These are phyloP conservation scores for Rhynchonycteris naso DNA, from an alignment of 2,797 vertebrate species.

Conservation along the genomic window DNA sequence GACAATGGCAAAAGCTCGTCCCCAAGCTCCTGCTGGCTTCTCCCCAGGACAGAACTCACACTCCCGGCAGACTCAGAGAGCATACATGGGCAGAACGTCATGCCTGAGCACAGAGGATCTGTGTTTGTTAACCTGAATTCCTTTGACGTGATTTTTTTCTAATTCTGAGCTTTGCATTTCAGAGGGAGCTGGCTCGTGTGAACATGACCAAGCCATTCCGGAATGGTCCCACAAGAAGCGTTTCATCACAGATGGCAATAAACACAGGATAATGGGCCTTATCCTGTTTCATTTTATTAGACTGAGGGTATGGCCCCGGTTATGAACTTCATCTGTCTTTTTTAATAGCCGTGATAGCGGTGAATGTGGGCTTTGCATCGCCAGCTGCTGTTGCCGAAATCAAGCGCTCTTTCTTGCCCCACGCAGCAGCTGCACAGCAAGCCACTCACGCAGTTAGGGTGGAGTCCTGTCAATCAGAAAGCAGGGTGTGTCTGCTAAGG, in stretches of 20 bases:
- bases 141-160: constrained; percentile 59
- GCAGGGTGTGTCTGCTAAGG: neutral
- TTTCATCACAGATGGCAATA: constrained; percentile 81
- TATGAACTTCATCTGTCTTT: constrained; percentile 80
- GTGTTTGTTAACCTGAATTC: constrained; percentile 70
- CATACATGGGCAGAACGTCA: neutral
- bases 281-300: constrained; percentile 80
- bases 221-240: constrained; percentile 75
- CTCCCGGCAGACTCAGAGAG: neutral
- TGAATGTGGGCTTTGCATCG: constrained; percentile 66
- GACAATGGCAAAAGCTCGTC: neutral
- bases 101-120: constrained; percentile 61
- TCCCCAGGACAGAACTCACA: neutral
- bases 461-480: constrained; percentile 54
- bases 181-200: constrained; percentile 75
- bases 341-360: constrained; percentile 73
- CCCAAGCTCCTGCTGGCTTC: neutral
- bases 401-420: constrained; percentile 59
- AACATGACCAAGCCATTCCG: constrained; percentile 72
- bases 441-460: too few species aligned
- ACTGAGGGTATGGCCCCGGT: constrained; percentile 78
- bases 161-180: constrained; percentile 78
- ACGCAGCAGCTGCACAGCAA: too few species aligned
- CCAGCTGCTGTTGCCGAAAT: constrained; percentile 74
- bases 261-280: constrained; percentile 74